These are phyloP conservation scores for Drosophila longiperda DNA, from an alignment of 2,888 invertebrate genomes.

Conservation along the genomic window DNA sequence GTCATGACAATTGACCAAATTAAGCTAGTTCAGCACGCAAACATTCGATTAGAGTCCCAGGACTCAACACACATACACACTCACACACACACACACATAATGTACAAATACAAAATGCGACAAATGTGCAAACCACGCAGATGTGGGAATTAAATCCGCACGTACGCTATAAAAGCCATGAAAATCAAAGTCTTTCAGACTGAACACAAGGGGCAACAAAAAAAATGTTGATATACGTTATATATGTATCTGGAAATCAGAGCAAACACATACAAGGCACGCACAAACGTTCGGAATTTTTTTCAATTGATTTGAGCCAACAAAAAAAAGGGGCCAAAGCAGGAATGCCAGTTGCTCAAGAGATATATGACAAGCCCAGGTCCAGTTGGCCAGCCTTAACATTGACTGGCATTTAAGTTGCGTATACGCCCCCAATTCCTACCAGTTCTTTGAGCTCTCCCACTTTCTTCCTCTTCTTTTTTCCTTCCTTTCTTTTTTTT, in stretches of 20 bases:
- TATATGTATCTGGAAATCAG: conserved; percentile 42
- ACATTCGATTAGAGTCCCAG: conserved; percentile 23
- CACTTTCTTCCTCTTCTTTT: background rate
- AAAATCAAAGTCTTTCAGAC: conserved; percentile 68
- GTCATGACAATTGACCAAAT: conserved; percentile 67
- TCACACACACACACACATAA: conserved; percentile 14
- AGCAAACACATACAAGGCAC: conserved; percentile 48
- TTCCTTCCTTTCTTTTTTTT: conserved; percentile 10
- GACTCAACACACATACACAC: conserved; percentile 21
- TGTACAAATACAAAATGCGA: conserved; percentile 40
- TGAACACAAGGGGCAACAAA: background rate
- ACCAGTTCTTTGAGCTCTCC: background rate
- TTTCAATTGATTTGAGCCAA: conserved; percentile 70
- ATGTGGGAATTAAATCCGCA: conserved; percentile 33
- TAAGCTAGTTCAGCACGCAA: conserved; percentile 35
- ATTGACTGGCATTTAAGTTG: conserved; percentile 35
- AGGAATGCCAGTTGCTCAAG: conserved; percentile 60
- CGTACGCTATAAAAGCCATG: conserved; percentile 59
- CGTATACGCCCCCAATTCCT: conserved; percentile 39
- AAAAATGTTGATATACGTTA: background rate
- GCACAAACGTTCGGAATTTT: conserved; percentile 46
- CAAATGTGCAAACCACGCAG: conserved; percentile 42
- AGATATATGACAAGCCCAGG: conserved; percentile 17
- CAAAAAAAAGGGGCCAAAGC: conserved; percentile 21
- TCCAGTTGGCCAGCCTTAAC: conserved; percentile 30